These are phyloP conservation scores for Stomatorhinus walkeri DNA, from an alignment of 2,797 vertebrate genomes.

Conservation along the genomic window DNA sequence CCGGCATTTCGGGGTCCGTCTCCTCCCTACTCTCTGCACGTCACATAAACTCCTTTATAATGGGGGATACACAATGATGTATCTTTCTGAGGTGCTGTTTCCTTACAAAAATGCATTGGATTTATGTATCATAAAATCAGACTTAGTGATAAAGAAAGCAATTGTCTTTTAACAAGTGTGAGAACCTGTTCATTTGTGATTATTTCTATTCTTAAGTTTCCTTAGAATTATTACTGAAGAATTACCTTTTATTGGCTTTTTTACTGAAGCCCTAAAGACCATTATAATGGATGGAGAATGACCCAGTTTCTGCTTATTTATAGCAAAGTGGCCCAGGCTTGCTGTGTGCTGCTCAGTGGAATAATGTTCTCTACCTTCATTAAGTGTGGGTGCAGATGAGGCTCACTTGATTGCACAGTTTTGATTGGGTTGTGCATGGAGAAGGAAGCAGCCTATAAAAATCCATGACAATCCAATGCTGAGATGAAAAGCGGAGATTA, in stretches of 20 bases:
- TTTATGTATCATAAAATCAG: neutral
- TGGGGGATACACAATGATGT: neutral
- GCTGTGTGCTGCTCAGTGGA: neutral
- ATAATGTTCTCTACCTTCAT: neutral
- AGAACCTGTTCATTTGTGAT: neutral
- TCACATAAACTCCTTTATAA: neutral
- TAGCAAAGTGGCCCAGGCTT: neutral
- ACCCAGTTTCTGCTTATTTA: slow-evolving; percentile 6
- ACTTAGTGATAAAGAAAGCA: neutral
- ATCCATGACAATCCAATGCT: neutral
- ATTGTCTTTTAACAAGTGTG: neutral
- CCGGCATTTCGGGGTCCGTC: too few relatives aligned
- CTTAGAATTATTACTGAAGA: neutral
- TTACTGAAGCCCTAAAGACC: neutral
- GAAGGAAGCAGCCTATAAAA: neutral
- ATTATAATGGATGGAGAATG: neutral
- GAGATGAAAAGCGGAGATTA: neutral
- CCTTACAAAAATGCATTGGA: neutral
- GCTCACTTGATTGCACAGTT: neutral
- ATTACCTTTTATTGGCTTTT: neutral
- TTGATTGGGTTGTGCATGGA: neutral
- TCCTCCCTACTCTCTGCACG: too few relatives aligned
- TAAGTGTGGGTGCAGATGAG: neutral
- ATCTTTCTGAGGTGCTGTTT: neutral
- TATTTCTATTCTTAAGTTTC: neutral